Evolutionary conservation across 2,888 invertebrate species (phyloP).

Genomic region (Tenthredo scrophulariae): DNA sequence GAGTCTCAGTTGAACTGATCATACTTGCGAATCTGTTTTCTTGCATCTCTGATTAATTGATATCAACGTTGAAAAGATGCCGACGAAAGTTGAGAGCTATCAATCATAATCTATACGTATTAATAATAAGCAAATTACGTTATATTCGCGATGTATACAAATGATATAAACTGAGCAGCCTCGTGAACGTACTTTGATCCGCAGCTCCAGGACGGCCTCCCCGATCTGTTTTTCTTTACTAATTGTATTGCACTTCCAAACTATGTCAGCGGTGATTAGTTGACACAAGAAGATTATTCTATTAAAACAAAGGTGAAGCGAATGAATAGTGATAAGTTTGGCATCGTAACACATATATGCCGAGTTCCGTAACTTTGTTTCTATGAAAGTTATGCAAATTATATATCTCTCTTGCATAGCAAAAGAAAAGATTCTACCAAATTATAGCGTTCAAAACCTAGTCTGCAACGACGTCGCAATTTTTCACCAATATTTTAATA

Average conservation of each 20-base stretch:
- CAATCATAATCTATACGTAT: not conserved
- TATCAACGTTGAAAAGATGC: not conserved
- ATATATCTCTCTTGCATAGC: not conserved
- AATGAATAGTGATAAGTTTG: not conserved
- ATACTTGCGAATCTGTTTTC: not conserved
- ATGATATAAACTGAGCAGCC: not conserved
- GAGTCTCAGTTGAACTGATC: not conserved
- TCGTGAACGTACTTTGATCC: not conserved
- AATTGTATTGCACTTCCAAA: slow-evolving; percentile 19
- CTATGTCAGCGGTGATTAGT: slow-evolving; percentile 7
- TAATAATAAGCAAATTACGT: not conserved
- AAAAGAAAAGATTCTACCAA: not conserved
- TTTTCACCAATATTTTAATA: not conserved
- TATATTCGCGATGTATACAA: not conserved
- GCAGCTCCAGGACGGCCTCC: not conserved
- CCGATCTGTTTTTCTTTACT: not conserved
- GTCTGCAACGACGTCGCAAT: not conserved
- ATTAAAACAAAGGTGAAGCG: not conserved
- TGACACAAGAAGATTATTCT: not conserved
- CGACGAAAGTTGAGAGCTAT: not conserved
- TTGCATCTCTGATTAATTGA: not conserved
- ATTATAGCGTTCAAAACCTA: not conserved
- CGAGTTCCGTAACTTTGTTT: not conserved
- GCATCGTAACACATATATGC: not conserved
- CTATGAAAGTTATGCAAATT: not conserved